Conservation (phyloP, 2,888 invertebrate species). For the Luperina testacea region DNA sequence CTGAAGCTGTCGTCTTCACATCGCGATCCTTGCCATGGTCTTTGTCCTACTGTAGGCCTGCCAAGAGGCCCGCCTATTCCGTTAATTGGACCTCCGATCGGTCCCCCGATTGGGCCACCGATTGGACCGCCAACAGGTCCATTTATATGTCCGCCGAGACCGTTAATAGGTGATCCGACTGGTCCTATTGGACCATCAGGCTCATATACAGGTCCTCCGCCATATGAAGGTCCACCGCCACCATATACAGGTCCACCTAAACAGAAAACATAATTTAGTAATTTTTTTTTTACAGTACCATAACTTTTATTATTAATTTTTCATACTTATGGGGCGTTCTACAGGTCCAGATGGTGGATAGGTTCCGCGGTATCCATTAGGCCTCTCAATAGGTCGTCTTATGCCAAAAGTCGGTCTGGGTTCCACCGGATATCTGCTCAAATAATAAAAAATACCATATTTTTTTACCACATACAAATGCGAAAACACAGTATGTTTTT, state of each 20-base stretch:
- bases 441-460: not conserved
- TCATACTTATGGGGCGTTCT: conserved; percentile 82
- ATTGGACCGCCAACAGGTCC: conserved; percentile 82
- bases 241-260: conserved; percentile 64
- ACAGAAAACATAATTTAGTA: not conserved
- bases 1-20: conserved; percentile 96
- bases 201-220: conserved; percentile 53
- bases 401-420: conserved; percentile 84
- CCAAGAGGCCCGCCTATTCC: conserved; percentile 81
- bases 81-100: conserved; percentile 75
- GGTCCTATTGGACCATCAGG: conserved; percentile 62
- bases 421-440: conserved; percentile 81
- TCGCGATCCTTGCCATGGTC: conserved; percentile 90
- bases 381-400: conserved; percentile 82
- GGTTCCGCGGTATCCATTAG: conserved; percentile 89
- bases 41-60: conserved; percentile 79
- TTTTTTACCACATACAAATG: not conserved
- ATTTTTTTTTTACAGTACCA: not conserved
- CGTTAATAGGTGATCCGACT: conserved; percentile 50
- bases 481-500: not conserved
- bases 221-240: conserved; percentile 55
- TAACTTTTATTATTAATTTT: not conserved
- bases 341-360: conserved; percentile 84
- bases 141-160: conserved; percentile 52
- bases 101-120: conserved; percentile 75